Evolutionary conservation across 2,797 vertebrate genomes (phyloP).

Genomic region (Pangasius larnaudii): DNA sequence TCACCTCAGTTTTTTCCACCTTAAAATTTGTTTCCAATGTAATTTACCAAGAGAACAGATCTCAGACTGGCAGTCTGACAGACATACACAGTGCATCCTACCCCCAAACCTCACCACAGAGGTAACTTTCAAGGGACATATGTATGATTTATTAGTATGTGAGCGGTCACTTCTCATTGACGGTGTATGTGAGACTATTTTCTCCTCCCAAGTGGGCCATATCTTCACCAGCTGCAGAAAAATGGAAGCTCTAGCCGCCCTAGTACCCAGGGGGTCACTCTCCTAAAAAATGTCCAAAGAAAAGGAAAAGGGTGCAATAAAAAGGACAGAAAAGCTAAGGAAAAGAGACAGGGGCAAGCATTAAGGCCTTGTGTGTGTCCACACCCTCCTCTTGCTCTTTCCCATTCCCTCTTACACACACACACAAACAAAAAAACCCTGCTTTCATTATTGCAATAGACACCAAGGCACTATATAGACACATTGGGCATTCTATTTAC

Average conservation of each 20-base stretch:
- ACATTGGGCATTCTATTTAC: constrained; percentile 82
- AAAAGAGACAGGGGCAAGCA: constrained; percentile 69
- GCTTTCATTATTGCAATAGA: constrained; percentile 80
- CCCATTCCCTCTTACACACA: constrained; percentile 61
- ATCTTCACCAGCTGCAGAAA: constrained; percentile 58
- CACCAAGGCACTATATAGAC: constrained; percentile 77
- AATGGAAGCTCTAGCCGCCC: constrained; percentile 56
- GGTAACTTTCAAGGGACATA: constrained; percentile 27
- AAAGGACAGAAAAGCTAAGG: constrained; percentile 78
- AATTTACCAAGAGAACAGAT: constrained; percentile 1
- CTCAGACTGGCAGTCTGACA: neutral
- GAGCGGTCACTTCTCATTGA: constrained; percentile 31
- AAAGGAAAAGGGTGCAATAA: constrained; percentile 74
- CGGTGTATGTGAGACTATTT: neutral
- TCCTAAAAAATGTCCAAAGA: constrained; percentile 67
- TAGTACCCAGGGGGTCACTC: constrained; percentile 64
- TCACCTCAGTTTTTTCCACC: neutral
- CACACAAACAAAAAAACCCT: constrained; percentile 61
- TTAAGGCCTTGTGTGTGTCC: constrained; percentile 74
- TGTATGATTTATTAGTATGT: constrained; percentile 33
- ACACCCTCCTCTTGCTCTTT: constrained; percentile 53
- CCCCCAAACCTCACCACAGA: neutral
- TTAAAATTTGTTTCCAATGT: neutral
- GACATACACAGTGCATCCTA: neutral
- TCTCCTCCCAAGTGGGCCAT: constrained; percentile 35